Conservation (phyloP, 2,888 invertebrate species). For the Clanis bilineata region DNA sequence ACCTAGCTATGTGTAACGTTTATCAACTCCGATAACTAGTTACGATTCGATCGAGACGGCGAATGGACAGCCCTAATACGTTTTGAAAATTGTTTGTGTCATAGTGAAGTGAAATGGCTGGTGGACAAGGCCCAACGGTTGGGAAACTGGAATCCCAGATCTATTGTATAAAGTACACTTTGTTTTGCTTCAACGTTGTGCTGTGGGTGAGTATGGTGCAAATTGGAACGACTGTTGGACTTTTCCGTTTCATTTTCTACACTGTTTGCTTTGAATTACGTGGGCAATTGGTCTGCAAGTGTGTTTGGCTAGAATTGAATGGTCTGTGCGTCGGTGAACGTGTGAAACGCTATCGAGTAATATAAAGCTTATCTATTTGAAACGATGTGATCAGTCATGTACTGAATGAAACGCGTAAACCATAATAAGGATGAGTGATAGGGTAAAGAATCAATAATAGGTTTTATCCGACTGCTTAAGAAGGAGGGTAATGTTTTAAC, state of each 20-base stretch:
- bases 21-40: constrained; percentile 68
- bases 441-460: too few relatives aligned
- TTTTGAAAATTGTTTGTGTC: constrained; percentile 36
- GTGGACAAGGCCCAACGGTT: constrained; percentile 77
- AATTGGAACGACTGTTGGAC: constrained; percentile 29
- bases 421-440: too few relatives aligned
- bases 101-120: constrained; percentile 76
- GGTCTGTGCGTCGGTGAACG: neutral
- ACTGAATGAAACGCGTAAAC: too few relatives aligned
- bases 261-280: constrained; percentile 34
- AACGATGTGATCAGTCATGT: too few relatives aligned
- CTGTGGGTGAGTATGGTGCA: constrained; percentile 85
- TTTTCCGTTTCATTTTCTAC: constrained; percentile 28
- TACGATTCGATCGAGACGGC: constrained; percentile 50
- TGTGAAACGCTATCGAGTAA: neutral
- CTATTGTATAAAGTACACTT: constrained; percentile 89
- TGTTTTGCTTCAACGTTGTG: constrained; percentile 91
- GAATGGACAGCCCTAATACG: constrained; percentile 47
- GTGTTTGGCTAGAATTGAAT: constrained; percentile 8
- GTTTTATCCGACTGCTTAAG: too few relatives aligned
- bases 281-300: constrained; percentile 21
- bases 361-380: neutral
- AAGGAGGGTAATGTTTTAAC: too few relatives aligned
- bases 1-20: constrained; percentile 60
- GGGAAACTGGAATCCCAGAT: constrained; percentile 88